These are phyloP conservation scores for Tribolium madens DNA, from an alignment of 1,140 invertebrate species.

Conservation along the genomic window DNA sequence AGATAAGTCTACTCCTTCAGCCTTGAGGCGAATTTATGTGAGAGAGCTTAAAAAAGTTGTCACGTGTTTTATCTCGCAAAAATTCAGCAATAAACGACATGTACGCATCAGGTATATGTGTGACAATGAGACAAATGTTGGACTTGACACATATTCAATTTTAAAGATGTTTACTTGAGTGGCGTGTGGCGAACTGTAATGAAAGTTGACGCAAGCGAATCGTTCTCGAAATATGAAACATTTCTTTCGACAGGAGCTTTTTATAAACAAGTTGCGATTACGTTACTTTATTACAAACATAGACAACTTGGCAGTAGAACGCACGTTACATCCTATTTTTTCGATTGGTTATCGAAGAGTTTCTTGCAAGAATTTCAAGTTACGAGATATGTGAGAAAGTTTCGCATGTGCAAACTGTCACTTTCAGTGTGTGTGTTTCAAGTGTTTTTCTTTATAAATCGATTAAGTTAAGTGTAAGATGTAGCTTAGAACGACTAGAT, in stretches of 20 bases:
- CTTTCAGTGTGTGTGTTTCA: background rate
- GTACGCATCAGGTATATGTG: background rate
- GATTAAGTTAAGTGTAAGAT: background rate
- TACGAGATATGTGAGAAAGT: background rate
- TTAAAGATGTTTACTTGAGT: conserved; percentile 15
- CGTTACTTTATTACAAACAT: background rate
- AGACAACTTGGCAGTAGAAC: background rate
- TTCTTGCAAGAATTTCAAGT: background rate
- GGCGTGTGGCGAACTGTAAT: background rate
- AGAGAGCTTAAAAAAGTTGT: background rate
- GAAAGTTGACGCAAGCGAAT: background rate
- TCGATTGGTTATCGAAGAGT: background rate
- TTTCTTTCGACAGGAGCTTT: background rate
- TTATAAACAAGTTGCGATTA: background rate
- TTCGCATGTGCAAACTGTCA: background rate
- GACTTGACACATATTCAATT: conserved; percentile 3
- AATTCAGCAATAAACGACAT: background rate
- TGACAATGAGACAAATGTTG: background rate
- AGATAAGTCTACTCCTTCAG: background rate
- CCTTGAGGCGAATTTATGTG: background rate
- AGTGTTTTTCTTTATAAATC: background rate
- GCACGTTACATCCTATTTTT: too few species aligned
- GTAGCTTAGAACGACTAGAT: background rate
- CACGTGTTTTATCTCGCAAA: background rate
- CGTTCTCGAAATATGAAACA: background rate